Evolutionary conservation across 2,113 vertebrate species (phyloP).

Genomic region (Pelecanoides urinatrix): DNA sequence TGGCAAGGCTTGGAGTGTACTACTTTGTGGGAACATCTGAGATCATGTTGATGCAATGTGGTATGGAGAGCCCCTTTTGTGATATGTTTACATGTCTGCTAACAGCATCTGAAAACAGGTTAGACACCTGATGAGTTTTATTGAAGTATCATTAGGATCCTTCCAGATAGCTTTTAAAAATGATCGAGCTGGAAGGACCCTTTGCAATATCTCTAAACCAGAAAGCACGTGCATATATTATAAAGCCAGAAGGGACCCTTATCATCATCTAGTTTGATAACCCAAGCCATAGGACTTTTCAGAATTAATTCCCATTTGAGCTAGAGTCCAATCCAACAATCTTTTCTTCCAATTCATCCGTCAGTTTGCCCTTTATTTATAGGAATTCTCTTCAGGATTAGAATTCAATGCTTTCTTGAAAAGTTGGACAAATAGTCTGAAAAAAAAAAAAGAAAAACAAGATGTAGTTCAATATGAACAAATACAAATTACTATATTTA

Average conservation of each 20-base stretch:
- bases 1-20: not conserved
- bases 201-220: constrained; percentile 25
- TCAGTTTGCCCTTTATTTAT: not conserved
- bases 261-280: not conserved
- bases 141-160: not conserved
- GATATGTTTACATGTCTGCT: not conserved
- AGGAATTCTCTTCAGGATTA: constrained; percentile 9
- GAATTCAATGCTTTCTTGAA: constrained; percentile 54
- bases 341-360: not conserved
- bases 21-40: not conserved
- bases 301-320: not conserved
- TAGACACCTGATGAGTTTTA: not conserved
- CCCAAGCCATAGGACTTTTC: not conserved
- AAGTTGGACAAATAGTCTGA: constrained; percentile 55
- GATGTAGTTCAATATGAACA: not conserved
- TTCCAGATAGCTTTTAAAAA: not conserved
- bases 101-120: not conserved
- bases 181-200: not conserved
- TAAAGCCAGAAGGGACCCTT: constrained; percentile 33
- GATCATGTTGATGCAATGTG: not conserved
- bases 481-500: not conserved
- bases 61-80: not conserved
- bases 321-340: not conserved
- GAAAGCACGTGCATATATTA: constrained; percentile 51
- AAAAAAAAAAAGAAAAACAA: not conserved